These are phyloP conservation scores for Dryas iulia DNA, from an alignment of 1,140 invertebrate species.

Conservation along the genomic window DNA sequence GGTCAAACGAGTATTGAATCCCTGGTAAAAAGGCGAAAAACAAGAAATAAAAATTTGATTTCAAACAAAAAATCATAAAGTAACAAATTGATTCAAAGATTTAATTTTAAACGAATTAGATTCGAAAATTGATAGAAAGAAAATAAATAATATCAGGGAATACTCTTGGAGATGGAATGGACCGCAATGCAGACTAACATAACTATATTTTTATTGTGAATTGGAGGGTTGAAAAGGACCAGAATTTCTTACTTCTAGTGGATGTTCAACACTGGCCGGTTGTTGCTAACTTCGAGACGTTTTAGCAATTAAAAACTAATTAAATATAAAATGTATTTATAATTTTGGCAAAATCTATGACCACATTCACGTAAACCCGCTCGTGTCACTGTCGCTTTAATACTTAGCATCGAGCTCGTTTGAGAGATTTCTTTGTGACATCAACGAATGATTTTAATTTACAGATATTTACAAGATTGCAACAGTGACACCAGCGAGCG, in stretches of 20 bases:
- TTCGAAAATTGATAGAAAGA: background rate
- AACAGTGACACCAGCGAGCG: constrained; percentile 38
- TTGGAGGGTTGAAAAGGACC: constrained; percentile 74
- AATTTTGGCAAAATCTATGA: constrained; percentile 62
- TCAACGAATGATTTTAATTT: constrained; percentile 38
- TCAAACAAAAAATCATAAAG: background rate
- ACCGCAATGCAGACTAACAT: constrained; percentile 61
- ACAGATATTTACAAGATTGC: constrained; percentile 48
- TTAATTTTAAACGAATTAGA: background rate
- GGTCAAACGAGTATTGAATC: constrained; percentile 14
- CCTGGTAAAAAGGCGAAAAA: background rate
- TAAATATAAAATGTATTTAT: constrained; percentile 56
- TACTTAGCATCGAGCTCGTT: constrained; percentile 39
- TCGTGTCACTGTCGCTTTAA: constrained; percentile 41
- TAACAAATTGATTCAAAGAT: background rate
- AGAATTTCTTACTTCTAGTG: constrained; percentile 73
- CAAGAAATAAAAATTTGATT: background rate
- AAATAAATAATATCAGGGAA: background rate
- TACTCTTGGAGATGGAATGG: constrained; percentile 13
- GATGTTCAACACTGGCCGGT: constrained; percentile 76
- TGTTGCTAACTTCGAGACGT: constrained; percentile 64
- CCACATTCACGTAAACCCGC: constrained; percentile 31
- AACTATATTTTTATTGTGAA: constrained; percentile 68
- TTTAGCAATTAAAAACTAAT: constrained; percentile 63
- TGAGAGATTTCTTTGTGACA: constrained; percentile 56